A percentile compares a stretch with the other conserved stretches of the same genome.
These are phyloP conservation scores for Forbesichthys papilliferus DNA, from an alignment of 2,113 vertebrate genomes.

Conservation along the genomic window DNA sequence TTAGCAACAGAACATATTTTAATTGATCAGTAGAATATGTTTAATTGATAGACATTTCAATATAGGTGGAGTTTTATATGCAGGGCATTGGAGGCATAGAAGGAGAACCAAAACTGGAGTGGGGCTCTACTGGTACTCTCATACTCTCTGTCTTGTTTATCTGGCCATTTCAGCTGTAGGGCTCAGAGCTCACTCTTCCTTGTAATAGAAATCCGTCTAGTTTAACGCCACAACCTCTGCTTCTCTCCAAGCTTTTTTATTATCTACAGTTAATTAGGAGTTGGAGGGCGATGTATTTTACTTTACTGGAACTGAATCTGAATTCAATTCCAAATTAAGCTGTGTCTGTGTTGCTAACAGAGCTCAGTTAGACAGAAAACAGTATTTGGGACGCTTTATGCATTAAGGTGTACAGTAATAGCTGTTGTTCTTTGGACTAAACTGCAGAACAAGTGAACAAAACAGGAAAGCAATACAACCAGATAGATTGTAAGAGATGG, in stretches of 20 bases:
- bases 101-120: neutral
- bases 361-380: constrained; percentile 17
- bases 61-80: too few relatives aligned
- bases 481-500: too few relatives aligned
- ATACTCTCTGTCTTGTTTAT: constrained; percentile 8
- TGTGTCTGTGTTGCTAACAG: constrained; percentile 25
- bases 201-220: constrained; percentile 51
- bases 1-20: too few relatives aligned
- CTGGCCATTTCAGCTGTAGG: constrained; percentile 23
- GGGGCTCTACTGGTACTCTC: neutral
- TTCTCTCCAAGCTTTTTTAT: constrained; percentile 30
- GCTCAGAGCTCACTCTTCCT: constrained; percentile 38
- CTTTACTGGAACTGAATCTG: constrained; percentile 57
- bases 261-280: constrained; percentile 65
- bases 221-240: constrained; percentile 38
- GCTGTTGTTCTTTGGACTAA: too few relatives aligned
- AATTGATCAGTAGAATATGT: too few relatives aligned
- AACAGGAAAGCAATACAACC: too few relatives aligned
- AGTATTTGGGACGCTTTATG: constrained; percentile 34
- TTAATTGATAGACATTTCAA: too few relatives aligned
- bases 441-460: too few relatives aligned
- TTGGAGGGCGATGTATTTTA: constrained; percentile 57
- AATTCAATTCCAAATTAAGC: constrained; percentile 18
- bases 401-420: too few relatives aligned
- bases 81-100: neutral